Evolutionary conservation across 2,888 invertebrate genomes (phyloP).

Genomic region (Drosophila robusta): DNA sequence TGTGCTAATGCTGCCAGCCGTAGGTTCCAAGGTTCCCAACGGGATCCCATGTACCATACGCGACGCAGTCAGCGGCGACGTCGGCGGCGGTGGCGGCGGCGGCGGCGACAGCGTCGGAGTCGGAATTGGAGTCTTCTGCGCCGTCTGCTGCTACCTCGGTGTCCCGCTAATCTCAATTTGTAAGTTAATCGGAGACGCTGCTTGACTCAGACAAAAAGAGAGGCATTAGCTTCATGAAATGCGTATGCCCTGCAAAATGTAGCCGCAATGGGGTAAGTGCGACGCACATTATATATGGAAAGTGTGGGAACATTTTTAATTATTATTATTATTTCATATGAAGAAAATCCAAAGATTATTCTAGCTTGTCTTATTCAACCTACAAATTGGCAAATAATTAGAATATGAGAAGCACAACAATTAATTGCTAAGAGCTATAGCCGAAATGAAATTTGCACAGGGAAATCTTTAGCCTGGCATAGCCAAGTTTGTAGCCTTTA

Average conservation of each 20-base stretch:
- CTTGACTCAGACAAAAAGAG: slow-evolving; percentile 58
- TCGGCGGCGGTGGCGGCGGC: slow-evolving; percentile 3
- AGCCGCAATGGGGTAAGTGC: slow-evolving; percentile 3
- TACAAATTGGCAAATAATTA: too few relatives aligned
- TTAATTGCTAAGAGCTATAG: too few relatives aligned
- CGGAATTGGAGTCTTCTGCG: slow-evolving; percentile 12
- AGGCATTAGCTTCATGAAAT: slow-evolving; percentile 36
- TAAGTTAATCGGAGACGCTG: slow-evolving; percentile 81
- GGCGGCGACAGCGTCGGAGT: slow-evolving; percentile 8
- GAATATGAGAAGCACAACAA: too few relatives aligned
- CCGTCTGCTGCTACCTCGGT: slow-evolving; percentile 63
- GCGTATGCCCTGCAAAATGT: slow-evolving; percentile 4
- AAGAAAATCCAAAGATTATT: too few relatives aligned
- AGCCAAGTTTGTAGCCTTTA: neutral
- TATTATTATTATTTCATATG: neutral
- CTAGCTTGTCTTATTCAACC: too few relatives aligned
- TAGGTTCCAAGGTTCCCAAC: slow-evolving; percentile 55
- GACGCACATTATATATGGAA: neutral
- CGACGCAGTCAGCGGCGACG: slow-evolving; percentile 24
- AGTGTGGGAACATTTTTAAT: neutral
- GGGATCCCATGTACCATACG: slow-evolving; percentile 60
- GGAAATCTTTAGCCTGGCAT: slow-evolving; percentile 1
- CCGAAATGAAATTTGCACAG: neutral
- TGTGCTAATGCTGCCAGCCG: slow-evolving; percentile 70
- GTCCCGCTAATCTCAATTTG: slow-evolving; percentile 84